Conservation (phyloP, 2,888 invertebrate genomes). For the Agrotis puta region DNA sequence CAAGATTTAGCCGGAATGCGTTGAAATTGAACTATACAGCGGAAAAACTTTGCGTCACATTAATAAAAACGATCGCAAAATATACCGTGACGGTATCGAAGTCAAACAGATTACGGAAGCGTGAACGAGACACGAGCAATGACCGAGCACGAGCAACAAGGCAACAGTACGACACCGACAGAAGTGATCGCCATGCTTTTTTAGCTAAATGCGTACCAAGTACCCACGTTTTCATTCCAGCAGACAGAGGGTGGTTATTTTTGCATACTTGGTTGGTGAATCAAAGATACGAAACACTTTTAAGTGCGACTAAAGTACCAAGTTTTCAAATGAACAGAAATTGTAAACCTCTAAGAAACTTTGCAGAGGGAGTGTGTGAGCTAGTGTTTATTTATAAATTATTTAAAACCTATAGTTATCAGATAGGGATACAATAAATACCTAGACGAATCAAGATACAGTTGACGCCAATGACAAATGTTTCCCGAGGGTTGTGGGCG, state of each 20-base stretch:
- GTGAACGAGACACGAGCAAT: slow-evolving; percentile 42
- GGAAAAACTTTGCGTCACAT: slow-evolving; percentile 32
- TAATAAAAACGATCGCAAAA: slow-evolving; percentile 54
- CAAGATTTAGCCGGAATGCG: slow-evolving; percentile 19
- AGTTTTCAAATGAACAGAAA: background rate
- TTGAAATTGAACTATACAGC: slow-evolving; percentile 21
- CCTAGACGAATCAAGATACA: no score
- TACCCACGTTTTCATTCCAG: slow-evolving; percentile 7
- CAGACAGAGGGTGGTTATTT: slow-evolving; percentile 43
- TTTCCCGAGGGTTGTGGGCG: slow-evolving; percentile 10
- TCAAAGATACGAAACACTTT: slow-evolving; percentile 13
- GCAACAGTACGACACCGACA: slow-evolving; percentile 46
- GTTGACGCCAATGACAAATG: background rate
- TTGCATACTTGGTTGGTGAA: slow-evolving; percentile 9
- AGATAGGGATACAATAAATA: background rate
- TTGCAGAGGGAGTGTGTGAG: no score
- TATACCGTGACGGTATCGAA: slow-evolving; percentile 47
- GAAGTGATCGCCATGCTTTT: slow-evolving; percentile 36
- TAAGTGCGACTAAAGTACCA: background rate
- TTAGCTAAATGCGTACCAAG: slow-evolving; percentile 17
- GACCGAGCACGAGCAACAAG: slow-evolving; percentile 42
- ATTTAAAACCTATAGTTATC: no score
- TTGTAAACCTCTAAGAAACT: background rate
- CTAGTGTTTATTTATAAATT: no score
- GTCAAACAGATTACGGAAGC: slow-evolving; percentile 54